Base-by-base conservation (phyloP, 2,113 vertebrate genomes). In the Corythaeola cristata region DNA sequence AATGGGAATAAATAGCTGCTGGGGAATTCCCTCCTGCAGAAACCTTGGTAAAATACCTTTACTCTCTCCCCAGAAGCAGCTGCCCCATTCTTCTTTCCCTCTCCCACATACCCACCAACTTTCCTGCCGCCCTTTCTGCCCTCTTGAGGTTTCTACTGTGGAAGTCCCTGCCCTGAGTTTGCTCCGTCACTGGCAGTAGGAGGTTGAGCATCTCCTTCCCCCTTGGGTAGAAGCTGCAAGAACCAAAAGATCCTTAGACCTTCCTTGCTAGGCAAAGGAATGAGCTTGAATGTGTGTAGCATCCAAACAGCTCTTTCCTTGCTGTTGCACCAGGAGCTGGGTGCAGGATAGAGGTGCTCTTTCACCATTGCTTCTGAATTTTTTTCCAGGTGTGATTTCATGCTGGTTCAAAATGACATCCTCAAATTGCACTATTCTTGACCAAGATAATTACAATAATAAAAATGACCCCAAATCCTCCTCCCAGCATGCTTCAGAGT, bases 101-200 rank as follows among this genome's bases (percentile, higher is more conserved):
- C 79, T 91, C 33, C 26, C 39, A 12, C 4, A 1, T 30, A 21
- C n/a, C 28, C 69, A 37, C 28, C 33, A 59, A 11, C 59, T 28
- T 63, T 45, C 27, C 39, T 49, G 39, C 73, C 44, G 6, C 30
- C 12, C 15, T 69, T 60, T 76, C 49, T 79, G 16, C 32, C 12
- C 9, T 62, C 58, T 39, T 35, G 35, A 82, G 33, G 27, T 76
- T 85, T 75, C 45, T 55, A 0, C 27, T 5, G 1, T 5, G 8
- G 49, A 88, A 63, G 18, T 66, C 64, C 18, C 35, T 67, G 47
- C n/a, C 28, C 55, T 0, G 7, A 39, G 53, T 4, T 14, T 30
- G 4, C 35, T 67, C 47, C 0, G 0, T 28, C 1, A 2, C 32
- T 50, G 33, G 9, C 33, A 72, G 33, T 10, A 33, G 27, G 53